Evolutionary conservation across 2,797 vertebrate genomes (phyloP).

Genomic region (Myotis daubentonii): DNA sequence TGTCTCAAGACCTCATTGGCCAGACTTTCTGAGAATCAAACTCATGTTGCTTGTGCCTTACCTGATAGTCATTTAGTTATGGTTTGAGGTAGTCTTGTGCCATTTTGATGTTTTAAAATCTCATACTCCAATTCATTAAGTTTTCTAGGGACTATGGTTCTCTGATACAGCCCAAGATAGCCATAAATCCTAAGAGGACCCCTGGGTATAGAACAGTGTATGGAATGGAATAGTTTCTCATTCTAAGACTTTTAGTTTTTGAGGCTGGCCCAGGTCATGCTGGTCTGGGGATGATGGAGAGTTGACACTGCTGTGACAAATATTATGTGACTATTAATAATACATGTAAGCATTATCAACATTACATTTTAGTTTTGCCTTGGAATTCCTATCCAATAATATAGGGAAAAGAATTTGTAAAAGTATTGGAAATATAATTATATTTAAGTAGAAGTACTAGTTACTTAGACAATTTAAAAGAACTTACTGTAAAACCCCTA

Average conservation of each 20-base stretch:
- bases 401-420: conserved; percentile 4
- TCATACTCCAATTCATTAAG: neutral
- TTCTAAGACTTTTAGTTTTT: conserved; percentile 31
- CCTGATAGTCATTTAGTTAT: neutral
- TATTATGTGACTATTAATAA: neutral
- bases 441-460: neutral
- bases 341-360: neutral
- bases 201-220: neutral
- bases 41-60: neutral
- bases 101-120: neutral
- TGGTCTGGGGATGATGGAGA: neutral
- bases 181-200: neutral
- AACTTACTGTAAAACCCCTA: neutral
- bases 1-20: neutral
- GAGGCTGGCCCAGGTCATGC: neutral
- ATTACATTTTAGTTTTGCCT: conserved; percentile 17
- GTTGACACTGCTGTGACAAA: conserved; percentile 9
- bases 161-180: neutral
- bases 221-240: neutral
- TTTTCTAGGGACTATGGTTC: neutral
- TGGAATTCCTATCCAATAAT: neutral
- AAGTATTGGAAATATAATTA: neutral
- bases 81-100: neutral
- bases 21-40: neutral
- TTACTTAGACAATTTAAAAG: neutral